These are phyloP conservation scores for Caenorhabditis sp. DNA, from an alignment of 2,888 invertebrate species.

Conservation along the genomic window DNA sequence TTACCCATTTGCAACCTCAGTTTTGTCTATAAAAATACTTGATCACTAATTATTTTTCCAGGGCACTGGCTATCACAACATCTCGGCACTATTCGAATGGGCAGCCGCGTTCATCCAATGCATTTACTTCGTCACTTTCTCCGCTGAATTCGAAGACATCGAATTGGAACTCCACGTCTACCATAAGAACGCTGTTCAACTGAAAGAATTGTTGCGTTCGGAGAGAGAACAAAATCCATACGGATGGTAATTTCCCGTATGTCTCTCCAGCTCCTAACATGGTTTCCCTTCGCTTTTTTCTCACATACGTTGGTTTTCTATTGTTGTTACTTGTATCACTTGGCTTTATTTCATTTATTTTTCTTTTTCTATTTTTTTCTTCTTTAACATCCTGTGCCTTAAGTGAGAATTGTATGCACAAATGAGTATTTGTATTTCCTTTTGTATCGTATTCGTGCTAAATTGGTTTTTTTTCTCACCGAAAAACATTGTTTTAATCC, in stretches of 20 bases:
- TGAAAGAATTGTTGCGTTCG: neutral
- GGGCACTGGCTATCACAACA: constrained; percentile 78
- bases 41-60: too few species aligned
- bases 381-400: neutral
- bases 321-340: neutral
- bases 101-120: constrained; percentile 77
- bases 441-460: too few species aligned
- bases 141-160: constrained; percentile 77
- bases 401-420: too few species aligned
- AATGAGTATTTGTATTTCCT: too few species aligned
- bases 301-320: neutral
- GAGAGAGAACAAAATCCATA: neutral
- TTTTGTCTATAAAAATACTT: too few species aligned
- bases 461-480: too few species aligned
- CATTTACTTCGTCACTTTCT: constrained; percentile 77
- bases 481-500: too few species aligned
- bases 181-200: neutral
- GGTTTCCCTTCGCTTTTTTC: neutral
- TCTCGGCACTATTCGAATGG: constrained; percentile 79
- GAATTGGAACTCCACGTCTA: constrained; percentile 70
- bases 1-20: too few species aligned
- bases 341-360: neutral
- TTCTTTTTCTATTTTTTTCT: neutral
- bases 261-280: too few species aligned
- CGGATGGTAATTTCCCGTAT: neutral